Evolutionary conservation across 2,113 vertebrate species (phyloP).

Genomic region (Callaeas wilsoni): DNA sequence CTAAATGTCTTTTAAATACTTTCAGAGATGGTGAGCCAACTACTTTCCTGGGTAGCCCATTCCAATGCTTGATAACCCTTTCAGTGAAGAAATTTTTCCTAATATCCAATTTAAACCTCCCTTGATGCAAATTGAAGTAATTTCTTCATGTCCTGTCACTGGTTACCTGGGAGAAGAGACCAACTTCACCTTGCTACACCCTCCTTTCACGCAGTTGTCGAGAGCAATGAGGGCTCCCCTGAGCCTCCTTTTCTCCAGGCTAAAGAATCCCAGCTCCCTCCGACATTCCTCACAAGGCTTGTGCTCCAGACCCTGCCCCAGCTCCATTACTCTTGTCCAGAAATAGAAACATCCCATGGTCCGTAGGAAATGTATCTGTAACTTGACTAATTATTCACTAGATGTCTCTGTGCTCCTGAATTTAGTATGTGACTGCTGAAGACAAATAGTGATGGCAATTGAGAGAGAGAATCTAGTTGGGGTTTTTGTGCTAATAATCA

Average conservation of each 20-base stretch:
- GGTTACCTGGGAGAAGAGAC: neutral
- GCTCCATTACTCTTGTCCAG: neutral
- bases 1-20: neutral
- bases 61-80: neutral
- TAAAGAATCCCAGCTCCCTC: neutral
- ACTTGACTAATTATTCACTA: conserved; percentile 57
- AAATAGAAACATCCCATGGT: neutral
- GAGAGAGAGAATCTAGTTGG: neutral
- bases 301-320: neutral
- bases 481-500: neutral
- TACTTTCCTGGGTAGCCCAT: neutral
- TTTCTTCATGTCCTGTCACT: neutral
- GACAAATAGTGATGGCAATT: neutral
- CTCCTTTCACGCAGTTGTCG: neutral
- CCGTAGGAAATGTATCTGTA: neutral
- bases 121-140: neutral
- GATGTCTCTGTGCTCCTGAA: conserved; percentile 66
- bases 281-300: neutral
- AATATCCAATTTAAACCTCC: neutral
- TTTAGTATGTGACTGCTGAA: neutral
- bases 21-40: neutral
- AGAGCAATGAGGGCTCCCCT: fast-evolving
- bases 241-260: neutral
- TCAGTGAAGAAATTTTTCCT: neutral
- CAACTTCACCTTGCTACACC: fast-evolving